Percentiles rank a stretch among this genome's conserved stretches.
phyloP scores from a whole-genome alignment of 2,797 vertebrate species.

The Dallia pectoralis region DNA sequence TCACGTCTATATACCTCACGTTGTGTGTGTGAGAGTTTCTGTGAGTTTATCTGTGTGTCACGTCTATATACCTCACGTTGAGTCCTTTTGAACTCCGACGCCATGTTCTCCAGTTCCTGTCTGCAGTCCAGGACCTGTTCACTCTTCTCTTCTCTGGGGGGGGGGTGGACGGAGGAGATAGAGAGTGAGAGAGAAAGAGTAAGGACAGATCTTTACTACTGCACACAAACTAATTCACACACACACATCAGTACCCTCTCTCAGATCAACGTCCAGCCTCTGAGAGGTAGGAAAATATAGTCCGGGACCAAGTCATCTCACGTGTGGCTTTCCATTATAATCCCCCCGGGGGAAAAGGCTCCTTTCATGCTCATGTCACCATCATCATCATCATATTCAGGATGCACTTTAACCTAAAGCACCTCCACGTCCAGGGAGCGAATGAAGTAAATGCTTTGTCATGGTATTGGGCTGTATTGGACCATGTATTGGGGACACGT shows the following conservation, averaged over 20 bases:
- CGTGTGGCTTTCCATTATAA: not conserved
- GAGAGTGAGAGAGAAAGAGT: not conserved
- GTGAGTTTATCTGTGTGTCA: not conserved
- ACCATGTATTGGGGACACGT: slow-evolving; percentile 24
- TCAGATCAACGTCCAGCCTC: not conserved
- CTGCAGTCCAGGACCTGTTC: slow-evolving; percentile 90
- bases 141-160: slow-evolving; percentile 88
- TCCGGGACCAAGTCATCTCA: not conserved
- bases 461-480: slow-evolving; percentile 17
- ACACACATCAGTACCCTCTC: not conserved
- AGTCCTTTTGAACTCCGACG: slow-evolving; percentile 84
- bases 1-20: not conserved
- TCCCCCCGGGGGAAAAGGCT: not conserved
- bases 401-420: not conserved
- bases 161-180: not conserved
- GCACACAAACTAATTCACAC: not conserved
- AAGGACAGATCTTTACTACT: not conserved
- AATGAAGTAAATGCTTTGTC: slow-evolving; percentile 14
- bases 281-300: not conserved
- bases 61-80: slow-evolving; percentile 83
- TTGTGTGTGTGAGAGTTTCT: too few species aligned
- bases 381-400: not conserved
- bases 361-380: not conserved
- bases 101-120: slow-evolving; percentile 87
- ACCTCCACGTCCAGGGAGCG: not conserved